Evolutionary conservation across 2,113 vertebrate genomes (phyloP).

Genomic region (Sprattus sprattus): DNA sequence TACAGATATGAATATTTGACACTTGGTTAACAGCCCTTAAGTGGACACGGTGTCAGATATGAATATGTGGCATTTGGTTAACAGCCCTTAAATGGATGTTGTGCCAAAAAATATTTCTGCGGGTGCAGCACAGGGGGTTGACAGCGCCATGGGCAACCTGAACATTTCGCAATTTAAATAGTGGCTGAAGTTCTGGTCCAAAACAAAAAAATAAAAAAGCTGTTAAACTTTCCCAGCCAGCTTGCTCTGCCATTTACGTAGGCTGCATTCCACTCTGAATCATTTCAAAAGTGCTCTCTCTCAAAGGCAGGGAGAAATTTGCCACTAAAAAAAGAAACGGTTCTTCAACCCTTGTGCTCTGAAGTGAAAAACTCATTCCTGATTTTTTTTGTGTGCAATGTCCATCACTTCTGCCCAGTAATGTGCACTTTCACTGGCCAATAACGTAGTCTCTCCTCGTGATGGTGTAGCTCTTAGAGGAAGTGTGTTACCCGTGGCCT

Average conservation of each 20-base stretch:
- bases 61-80: neutral
- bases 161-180: neutral
- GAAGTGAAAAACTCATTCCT: neutral
- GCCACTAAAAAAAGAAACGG: neutral
- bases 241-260: neutral
- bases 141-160: neutral
- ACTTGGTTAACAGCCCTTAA: neutral
- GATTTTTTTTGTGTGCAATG: neutral
- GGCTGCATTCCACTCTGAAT: conserved; percentile 5
- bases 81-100: neutral
- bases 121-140: neutral
- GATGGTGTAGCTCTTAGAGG: neutral
- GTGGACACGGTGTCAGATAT: neutral
- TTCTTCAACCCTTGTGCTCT: neutral
- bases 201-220: neutral
- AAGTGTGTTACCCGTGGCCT: neutral
- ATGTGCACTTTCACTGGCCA: neutral
- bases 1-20: neutral
- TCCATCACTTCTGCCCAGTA: neutral
- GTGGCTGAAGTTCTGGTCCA: conserved; percentile 3
- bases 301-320: neutral
- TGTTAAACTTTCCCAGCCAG: conserved; percentile 2
- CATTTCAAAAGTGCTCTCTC: neutral
- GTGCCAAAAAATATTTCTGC: neutral
- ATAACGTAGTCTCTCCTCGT: neutral